A percentile compares a stretch with the other conserved stretches of the same genome.
Conservation (phyloP, 2,888 invertebrate genomes). For the Holacanthella duospinosa region DNA sequence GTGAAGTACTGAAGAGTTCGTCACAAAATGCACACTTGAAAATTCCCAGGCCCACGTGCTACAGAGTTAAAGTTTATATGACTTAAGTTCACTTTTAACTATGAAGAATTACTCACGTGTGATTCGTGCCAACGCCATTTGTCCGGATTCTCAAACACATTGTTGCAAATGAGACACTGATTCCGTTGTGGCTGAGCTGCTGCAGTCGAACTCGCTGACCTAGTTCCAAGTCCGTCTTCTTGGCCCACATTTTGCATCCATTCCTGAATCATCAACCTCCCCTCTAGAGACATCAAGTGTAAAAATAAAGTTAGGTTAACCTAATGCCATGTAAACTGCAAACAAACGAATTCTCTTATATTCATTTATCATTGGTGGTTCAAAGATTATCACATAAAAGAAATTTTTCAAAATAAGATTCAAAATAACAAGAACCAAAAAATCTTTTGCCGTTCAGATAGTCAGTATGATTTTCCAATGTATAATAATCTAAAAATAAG, state of each 20-base stretch:
- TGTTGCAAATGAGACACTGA: slow-evolving; percentile 27
- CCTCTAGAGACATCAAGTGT: slow-evolving; percentile 9
- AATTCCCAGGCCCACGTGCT: slow-evolving; percentile 30
- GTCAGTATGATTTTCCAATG: too few relatives aligned
- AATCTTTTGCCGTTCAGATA: too few relatives aligned
- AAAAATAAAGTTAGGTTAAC: background rate
- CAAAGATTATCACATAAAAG: too few relatives aligned
- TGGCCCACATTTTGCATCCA: slow-evolving; percentile 28
- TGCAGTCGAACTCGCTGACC: background rate
- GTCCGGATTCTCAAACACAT: slow-evolving; percentile 20
- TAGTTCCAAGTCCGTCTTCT: background rate
- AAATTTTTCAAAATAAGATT: too few relatives aligned
- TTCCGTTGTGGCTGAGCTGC: slow-evolving; percentile 2
- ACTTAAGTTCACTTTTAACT: background rate
- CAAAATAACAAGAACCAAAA: too few relatives aligned
- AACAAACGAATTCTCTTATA: too few relatives aligned
- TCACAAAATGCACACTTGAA: slow-evolving; percentile 35
- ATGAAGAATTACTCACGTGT: slow-evolving; percentile 11
- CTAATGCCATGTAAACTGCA: too few relatives aligned
- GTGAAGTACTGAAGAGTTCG: slow-evolving; percentile 19
- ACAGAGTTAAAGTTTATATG: background rate
- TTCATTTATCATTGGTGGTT: too few relatives aligned
- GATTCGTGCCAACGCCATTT: slow-evolving; percentile 36
- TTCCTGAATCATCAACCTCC: slow-evolving; percentile 23
- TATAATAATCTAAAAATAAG: background rate